A percentile compares a stretch with the other conserved stretches of the same genome.
Evolutionary conservation across 2,888 invertebrate species (phyloP).

Genomic region (Osmoderma eremita): DNA sequence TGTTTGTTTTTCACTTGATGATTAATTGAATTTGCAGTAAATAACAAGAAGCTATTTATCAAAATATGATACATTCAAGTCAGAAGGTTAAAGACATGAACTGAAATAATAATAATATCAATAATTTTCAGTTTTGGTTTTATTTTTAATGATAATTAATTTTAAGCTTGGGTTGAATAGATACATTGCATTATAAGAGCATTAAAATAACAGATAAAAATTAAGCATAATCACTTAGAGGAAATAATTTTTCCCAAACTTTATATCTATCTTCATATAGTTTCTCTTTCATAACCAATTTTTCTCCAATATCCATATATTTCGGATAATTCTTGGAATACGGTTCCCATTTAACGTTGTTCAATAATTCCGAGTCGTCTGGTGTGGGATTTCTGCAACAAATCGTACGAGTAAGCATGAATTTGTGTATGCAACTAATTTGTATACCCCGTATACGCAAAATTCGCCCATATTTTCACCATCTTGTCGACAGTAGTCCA

Average conservation of each 20-base stretch:
- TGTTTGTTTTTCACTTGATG: too few species aligned
- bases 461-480: constrained; percentile 63
- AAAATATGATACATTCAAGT: too few species aligned
- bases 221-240: constrained; percentile 46
- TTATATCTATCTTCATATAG: constrained; percentile 60
- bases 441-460: constrained; percentile 59
- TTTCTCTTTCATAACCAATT: constrained; percentile 59
- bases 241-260: constrained; percentile 63
- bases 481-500: constrained; percentile 59
- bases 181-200: too few species aligned
- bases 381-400: constrained; percentile 65
- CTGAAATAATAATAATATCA: too few species aligned
- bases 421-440: neutral
- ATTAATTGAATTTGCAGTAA: too few species aligned
- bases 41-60: too few species aligned
- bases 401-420: neutral
- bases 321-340: constrained; percentile 57
- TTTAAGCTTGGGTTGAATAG: too few species aligned
- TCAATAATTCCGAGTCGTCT: constrained; percentile 53
- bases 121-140: too few species aligned
- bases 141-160: too few species aligned
- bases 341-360: constrained; percentile 61
- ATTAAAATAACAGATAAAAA: too few species aligned
- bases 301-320: constrained; percentile 61
- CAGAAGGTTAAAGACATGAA: too few species aligned